Base-by-base conservation (phyloP, 2,888 invertebrate species). In the Lasius fuliginosus region DNA sequence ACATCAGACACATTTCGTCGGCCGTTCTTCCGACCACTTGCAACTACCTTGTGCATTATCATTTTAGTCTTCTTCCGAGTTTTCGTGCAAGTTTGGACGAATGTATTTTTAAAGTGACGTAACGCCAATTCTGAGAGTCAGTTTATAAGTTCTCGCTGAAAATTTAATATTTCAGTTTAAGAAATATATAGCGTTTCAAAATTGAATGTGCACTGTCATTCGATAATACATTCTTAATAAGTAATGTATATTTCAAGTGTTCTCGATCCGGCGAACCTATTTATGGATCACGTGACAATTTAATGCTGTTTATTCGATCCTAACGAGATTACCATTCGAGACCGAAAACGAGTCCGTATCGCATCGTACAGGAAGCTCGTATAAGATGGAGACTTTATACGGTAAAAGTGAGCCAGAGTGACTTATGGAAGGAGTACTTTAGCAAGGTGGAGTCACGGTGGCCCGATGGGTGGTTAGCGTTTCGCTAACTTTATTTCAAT, bases 401-500 rank as follows among this genome's bases (percentile, higher is more conserved):
- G 18, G 23, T 82, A 83, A 88, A 86, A 76, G 79, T 60, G 75
- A 85, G 68, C 76, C 74, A 36, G 69, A 73, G 79, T 62, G 75
- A 53, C 8, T 83, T 68, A 62, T 58, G 69, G 65, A 15, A 11
- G 27, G 64, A 23, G 53, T 23, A 79, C 60, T 65, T 36, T 27
- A 36, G 65, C 65, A 11, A 40, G 12, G 23, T 27, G 9, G 30
- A 11, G n/a, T 40, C 56, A n/a, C 71, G 58, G n/a, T 42, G 71
- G 71, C 18, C 4, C 77, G 84, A 65, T 76, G 82, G n/a, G 85
- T 84, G 85, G 87, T 91, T 91, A 85, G 73, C 86, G 85, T 88
- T 89, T 90, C 85, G 82, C 86, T 88, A 90, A 91, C 88, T 90
- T 88, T 90, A 90, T 91, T 90, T 88, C 90, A 90, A 90, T 88